A percentile compares a stretch with the other conserved stretches of the same genome.
Evolutionary conservation across 2,797 vertebrate species (phyloP).

Genomic region (Zalophus californianus): DNA sequence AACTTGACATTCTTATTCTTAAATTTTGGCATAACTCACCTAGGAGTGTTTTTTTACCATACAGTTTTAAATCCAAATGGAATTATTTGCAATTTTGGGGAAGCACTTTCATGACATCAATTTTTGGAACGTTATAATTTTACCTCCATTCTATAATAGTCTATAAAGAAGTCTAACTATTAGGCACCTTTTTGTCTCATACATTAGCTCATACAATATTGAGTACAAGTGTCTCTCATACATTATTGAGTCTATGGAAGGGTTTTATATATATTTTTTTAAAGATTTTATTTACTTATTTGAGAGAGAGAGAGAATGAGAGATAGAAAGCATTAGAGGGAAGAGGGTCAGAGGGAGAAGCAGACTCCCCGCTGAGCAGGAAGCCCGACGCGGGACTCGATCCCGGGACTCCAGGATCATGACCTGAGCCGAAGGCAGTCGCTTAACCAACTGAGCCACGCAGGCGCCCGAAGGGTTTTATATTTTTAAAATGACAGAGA

Average conservation of each 20-base stretch:
- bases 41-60: neutral
- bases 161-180: neutral
- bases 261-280: neutral
- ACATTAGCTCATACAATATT: neutral
- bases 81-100: constrained; percentile 22
- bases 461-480: constrained; percentile 26
- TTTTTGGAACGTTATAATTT: neutral
- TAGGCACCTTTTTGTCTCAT: neutral
- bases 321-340: no score
- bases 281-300: no score
- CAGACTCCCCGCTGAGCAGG: no score
- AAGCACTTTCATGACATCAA: neutral
- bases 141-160: neutral
- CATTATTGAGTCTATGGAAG: neutral
- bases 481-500: neutral
- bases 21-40: neutral
- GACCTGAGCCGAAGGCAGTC: no score
- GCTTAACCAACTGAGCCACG: no score
- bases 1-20: constrained; percentile 31
- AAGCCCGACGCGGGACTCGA: no score
- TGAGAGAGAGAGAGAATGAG: no score
- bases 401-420: no score
- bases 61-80: constrained; percentile 14
- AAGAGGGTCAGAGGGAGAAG: no score
- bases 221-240: neutral